These are phyloP conservation scores for Plectrocnemia conspersa DNA, from an alignment of 1,140 invertebrate genomes.

Conservation along the genomic window DNA sequence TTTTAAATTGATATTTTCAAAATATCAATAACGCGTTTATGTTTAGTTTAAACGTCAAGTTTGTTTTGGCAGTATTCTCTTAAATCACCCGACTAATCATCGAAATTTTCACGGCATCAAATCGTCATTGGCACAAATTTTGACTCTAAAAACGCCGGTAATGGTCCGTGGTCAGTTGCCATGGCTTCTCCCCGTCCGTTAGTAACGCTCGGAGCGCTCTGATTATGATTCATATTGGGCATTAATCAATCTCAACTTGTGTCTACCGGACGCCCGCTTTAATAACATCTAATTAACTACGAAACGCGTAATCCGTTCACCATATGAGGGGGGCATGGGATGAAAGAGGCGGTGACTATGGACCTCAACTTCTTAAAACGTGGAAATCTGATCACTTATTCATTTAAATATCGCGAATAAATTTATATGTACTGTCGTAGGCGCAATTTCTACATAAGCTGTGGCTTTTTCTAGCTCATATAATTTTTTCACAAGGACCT, in stretches of 20 bases:
- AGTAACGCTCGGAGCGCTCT: conserved; percentile 20
- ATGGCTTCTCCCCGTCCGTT: conserved; percentile 3
- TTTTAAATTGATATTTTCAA: background rate
- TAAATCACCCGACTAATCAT: no score
- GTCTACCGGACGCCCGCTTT: conserved; percentile 26
- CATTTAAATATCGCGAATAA: no score
- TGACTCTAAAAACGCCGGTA: conserved; percentile 18
- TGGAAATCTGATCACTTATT: no score
- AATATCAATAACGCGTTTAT: background rate
- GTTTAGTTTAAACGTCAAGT: no score
- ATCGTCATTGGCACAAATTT: no score
- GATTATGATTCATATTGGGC: conserved; percentile 35
- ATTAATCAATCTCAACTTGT: conserved; percentile 33
- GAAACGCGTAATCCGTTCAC: conserved; percentile 25
- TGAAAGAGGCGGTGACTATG: background rate
- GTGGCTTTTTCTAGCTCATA: no score
- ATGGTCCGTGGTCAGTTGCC: conserved; percentile 10
- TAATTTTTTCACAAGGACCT: no score
- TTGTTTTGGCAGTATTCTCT: no score
- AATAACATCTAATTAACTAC: conserved; percentile 28
- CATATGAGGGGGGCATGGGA: background rate
- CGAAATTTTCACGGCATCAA: no score
- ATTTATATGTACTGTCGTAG: no score
- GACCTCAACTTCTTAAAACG: no score
- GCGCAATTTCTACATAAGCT: no score